phyloP scores from a whole-genome alignment of 2,888 invertebrate genomes.

The Xestia xanthographa region DNA sequence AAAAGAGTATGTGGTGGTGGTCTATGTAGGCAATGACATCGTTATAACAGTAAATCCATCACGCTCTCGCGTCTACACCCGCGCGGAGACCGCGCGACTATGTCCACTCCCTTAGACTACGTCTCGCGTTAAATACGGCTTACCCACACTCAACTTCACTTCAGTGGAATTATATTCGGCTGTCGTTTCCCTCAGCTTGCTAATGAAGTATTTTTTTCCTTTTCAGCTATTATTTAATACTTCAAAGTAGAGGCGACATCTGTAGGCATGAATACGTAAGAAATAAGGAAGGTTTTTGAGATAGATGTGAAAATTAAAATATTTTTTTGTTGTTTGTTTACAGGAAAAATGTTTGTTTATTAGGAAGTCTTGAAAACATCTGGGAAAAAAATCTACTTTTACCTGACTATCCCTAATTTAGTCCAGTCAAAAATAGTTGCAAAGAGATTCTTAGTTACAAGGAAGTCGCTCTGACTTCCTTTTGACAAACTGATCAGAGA shows the following conservation, averaged over 20 bases:
- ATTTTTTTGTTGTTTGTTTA: constrained; percentile 15
- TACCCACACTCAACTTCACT: constrained; percentile 67
- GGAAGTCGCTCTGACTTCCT: too few relatives aligned
- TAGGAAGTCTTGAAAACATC: background rate
- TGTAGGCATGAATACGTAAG: constrained; percentile 47
- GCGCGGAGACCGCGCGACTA: background rate
- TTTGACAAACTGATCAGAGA: background rate
- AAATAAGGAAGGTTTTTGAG: constrained; percentile 30
- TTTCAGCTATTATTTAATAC: constrained; percentile 55
- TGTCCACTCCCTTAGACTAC: constrained; percentile 33
- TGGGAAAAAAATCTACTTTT: background rate
- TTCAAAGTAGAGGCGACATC: constrained; percentile 57
- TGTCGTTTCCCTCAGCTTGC: constrained; percentile 57
- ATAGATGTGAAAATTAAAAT: constrained; percentile 13
- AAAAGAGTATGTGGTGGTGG: too few relatives aligned
- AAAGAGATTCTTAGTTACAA: too few relatives aligned
- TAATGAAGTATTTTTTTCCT: constrained; percentile 60
- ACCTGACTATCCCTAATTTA: background rate
- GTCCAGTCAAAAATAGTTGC: background rate
- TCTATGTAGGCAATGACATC: too few relatives aligned
- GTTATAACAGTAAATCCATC: constrained; percentile 5
- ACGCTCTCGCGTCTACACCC: background rate
- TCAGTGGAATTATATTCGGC: constrained; percentile 59
- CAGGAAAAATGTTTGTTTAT: constrained; percentile 8
- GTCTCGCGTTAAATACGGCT: constrained; percentile 66